Conservation (phyloP, 2,888 invertebrate species). For the Nomada hirtipes region DNA sequence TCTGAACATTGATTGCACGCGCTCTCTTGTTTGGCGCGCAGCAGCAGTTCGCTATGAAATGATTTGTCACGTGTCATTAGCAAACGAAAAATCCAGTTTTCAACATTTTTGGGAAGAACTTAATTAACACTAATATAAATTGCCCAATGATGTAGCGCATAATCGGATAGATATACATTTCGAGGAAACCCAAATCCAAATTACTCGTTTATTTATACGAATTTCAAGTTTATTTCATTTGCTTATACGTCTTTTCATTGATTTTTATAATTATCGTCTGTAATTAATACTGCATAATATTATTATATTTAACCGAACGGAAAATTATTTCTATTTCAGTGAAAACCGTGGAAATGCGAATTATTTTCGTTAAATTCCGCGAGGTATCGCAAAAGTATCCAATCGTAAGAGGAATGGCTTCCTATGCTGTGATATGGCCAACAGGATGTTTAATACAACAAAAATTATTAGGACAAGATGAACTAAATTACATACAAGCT, state of each 20-base stretch:
- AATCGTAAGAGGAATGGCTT: slow-evolving; percentile 86
- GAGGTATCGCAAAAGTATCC: slow-evolving; percentile 85
- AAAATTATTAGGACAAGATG: slow-evolving; percentile 81
- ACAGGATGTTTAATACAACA: slow-evolving; percentile 87
- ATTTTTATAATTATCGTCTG: not conserved
- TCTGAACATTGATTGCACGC: slow-evolving; percentile 51
- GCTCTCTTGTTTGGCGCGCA: slow-evolving; percentile 60
- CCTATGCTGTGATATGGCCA: slow-evolving; percentile 87
- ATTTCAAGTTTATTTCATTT: slow-evolving; percentile 9
- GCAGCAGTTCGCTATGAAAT: slow-evolving; percentile 37
- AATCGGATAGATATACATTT: not conserved
- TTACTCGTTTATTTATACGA: not conserved
- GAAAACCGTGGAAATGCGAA: slow-evolving; percentile 74
- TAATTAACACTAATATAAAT: slow-evolving; percentile 18
- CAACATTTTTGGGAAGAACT: not conserved
- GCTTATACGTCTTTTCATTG: not conserved
- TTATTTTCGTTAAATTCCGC: slow-evolving; percentile 82
- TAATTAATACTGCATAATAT: not conserved
- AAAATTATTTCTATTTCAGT: slow-evolving; percentile 42
- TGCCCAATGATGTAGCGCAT: slow-evolving; percentile 27
- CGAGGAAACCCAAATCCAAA: not conserved
- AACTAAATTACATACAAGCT: slow-evolving; percentile 85
- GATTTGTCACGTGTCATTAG: slow-evolving; percentile 42
- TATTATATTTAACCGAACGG: not conserved
- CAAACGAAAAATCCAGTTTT: slow-evolving; percentile 22